Evolutionary conservation across 2,113 vertebrate genomes (phyloP), one percentile per base, ranked within the genome.

Genomic region (Myotis brandtii): DNA sequence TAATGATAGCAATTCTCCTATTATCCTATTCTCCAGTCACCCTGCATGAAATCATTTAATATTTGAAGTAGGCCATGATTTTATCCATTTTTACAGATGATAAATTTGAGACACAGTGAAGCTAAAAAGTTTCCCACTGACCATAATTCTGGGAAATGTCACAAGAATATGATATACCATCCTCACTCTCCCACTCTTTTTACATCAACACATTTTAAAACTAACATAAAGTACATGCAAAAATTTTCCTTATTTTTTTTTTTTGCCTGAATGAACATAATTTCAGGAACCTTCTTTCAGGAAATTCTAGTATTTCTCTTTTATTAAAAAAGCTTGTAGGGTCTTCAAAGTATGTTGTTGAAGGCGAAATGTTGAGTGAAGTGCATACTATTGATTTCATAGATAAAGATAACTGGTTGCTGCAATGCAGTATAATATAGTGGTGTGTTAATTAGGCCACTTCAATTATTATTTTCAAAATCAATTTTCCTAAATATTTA

Each of bases 1-100:
- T 80, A 91, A 80, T 76, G 23, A 94, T 21, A 66, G 16, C 50
- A 82, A 89, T 95, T 96, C 37, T 86, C 75, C 43, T 40, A 48
- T n/a, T 69, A 52, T 21, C 50, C 30, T 81, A 18, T 80, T 62
- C 34, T 91, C 27, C 9, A 25, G 43, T 92, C 23, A 81, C 18
- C 13, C 21, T 86, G 50, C 16, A 89, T 50, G 27, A 59, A 54
- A 77, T 85, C 87, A 93, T 76, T 91, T 67, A 80, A 83, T 69
- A 72, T 77, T 50, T 89, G 62, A 89, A 17, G 43, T 59, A 85
- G 27, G 23, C 8, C 21, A 73, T 93, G 48, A 43, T 72, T 95
- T 72, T 76, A 94, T 59, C 62, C 40, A 79, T 83, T 81, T 86
- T 86, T 77, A 72, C 9, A 40, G 11, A 77, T 59, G 40, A 94